A percentile compares a stretch with the other conserved stretches of the same genome.
Conservation (phyloP, 2,888 invertebrate genomes). For the Ophonus ardosiacus region DNA sequence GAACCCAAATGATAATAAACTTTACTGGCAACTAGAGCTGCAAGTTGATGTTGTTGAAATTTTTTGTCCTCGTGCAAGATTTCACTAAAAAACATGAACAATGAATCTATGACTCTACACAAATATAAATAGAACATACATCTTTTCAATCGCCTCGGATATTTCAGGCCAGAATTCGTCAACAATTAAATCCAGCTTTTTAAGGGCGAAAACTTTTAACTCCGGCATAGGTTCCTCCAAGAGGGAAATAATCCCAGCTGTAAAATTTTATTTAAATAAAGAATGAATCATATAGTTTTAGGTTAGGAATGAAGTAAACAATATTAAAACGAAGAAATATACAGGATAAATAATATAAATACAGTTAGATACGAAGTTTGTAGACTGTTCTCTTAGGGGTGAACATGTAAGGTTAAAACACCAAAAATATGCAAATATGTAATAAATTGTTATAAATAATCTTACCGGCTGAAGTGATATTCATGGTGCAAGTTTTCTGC, state of each 20-base stretch:
- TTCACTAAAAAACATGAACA: conserved; percentile 80
- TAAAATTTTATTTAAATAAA: conserved; percentile 63
- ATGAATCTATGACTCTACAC: conserved; percentile 16
- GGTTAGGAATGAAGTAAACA: conserved; percentile 65
- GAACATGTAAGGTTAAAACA: conserved; percentile 66
- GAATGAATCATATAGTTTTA: conserved; percentile 65
- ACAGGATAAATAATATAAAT: conserved; percentile 19
- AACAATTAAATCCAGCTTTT: conserved; percentile 94
- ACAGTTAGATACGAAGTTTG: conserved; percentile 19
- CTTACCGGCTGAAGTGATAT: conserved; percentile 78
- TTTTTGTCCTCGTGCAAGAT: conserved; percentile 95
- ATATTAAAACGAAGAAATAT: background rate
- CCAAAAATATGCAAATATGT: conserved; percentile 49
- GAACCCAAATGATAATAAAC: conserved; percentile 98
- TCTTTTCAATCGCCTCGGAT: conserved; percentile 97
- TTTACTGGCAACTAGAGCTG: conserved; percentile 98
- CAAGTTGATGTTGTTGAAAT: conserved; percentile 93
- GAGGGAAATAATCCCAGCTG: conserved; percentile 96
- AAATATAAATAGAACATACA: conserved; percentile 77
- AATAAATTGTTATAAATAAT: conserved; percentile 38
- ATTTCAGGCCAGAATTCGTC: conserved; percentile 99
- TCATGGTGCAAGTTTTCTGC: conserved; percentile 73
- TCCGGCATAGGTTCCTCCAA: conserved; percentile 96
- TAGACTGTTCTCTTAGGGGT: background rate
- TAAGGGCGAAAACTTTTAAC: conserved; percentile 94